phyloP scores from a whole-genome alignment of 2,888 invertebrate species.

The Orchesellides sinensis region DNA sequence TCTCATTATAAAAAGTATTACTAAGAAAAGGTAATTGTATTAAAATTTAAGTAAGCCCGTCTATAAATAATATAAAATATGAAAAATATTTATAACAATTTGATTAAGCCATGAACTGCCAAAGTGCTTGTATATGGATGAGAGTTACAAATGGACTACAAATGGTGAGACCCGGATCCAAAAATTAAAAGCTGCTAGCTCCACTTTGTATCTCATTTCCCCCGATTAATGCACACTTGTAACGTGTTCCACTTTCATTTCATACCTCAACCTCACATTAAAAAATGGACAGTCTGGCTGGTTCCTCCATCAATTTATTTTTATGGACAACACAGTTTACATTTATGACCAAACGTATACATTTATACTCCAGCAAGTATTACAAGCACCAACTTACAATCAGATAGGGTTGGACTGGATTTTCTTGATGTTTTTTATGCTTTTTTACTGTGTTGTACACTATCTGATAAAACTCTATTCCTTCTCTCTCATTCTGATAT shows the following conservation, averaged over 20 bases:
- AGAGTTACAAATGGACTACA: no score
- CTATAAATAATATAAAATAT: no score
- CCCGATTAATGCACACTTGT: neutral
- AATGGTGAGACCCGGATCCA: no score
- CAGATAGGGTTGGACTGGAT: slow-evolving; percentile 46
- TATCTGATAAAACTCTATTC: neutral
- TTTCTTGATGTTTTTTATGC: slow-evolving; percentile 21
- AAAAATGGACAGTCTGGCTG: neutral
- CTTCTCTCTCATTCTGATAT: neutral
- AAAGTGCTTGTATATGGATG: no score
- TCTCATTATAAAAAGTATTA: no score
- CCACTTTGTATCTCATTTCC: no score
- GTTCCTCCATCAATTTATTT: slow-evolving; percentile 39
- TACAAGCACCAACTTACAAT: slow-evolving; percentile 14
- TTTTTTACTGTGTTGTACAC: neutral
- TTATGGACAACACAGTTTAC: slow-evolving; percentile 29
- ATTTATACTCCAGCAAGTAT: neutral
- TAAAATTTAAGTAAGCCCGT: no score
- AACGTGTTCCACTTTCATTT: neutral
- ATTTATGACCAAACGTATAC: neutral
- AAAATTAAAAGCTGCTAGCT: no score
- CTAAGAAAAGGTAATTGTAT: no score
- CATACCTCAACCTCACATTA: neutral
- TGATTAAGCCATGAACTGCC: no score
- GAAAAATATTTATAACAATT: no score